Conservation (phyloP, 2,797 vertebrate genomes). For the Artibeus jamaicensis region DNA sequence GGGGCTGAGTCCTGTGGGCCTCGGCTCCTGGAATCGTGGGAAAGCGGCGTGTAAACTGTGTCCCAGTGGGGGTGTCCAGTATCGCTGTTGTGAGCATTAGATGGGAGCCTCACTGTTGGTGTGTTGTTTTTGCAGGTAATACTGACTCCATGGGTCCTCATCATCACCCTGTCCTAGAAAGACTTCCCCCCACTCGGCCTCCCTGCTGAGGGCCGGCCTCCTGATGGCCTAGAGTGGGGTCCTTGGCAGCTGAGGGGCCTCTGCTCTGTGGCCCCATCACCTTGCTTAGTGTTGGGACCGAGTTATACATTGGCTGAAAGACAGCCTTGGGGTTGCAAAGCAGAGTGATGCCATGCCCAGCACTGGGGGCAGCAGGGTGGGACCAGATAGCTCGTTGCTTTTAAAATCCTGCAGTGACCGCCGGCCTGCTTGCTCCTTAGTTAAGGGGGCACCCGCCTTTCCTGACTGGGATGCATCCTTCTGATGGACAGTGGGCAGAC, state of each 20-base stretch:
- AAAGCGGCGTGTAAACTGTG: too few relatives aligned
- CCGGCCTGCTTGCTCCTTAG: too few relatives aligned
- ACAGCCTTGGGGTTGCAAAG: not conserved
- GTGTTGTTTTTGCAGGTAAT: fast-evolving
- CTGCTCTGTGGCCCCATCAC: not conserved
- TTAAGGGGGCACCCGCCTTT: too few relatives aligned
- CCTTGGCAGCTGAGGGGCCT: fast-evolving
- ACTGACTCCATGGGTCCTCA: not conserved
- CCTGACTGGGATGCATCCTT: too few relatives aligned
- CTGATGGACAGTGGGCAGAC: not conserved
- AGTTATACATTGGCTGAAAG: not conserved
- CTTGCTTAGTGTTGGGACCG: not conserved
- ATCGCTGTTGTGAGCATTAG: not conserved
- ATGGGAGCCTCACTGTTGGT: not conserved
- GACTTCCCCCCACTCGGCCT: not conserved
- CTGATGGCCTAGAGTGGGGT: too few relatives aligned
- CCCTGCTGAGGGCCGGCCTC: fast-evolving
- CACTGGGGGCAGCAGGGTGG: not conserved
- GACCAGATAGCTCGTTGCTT: fast-evolving
- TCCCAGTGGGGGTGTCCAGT: fast-evolving
- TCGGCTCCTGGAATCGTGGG: not conserved
- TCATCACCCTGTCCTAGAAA: not conserved
- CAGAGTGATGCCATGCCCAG: not conserved
- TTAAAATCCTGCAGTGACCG: fast-evolving
- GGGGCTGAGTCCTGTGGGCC: fast-evolving